A percentile compares a stretch with the other conserved stretches of the same genome.
Evolutionary conservation across 2,113 vertebrate species (phyloP).

Genomic region (Otis tarda): DNA sequence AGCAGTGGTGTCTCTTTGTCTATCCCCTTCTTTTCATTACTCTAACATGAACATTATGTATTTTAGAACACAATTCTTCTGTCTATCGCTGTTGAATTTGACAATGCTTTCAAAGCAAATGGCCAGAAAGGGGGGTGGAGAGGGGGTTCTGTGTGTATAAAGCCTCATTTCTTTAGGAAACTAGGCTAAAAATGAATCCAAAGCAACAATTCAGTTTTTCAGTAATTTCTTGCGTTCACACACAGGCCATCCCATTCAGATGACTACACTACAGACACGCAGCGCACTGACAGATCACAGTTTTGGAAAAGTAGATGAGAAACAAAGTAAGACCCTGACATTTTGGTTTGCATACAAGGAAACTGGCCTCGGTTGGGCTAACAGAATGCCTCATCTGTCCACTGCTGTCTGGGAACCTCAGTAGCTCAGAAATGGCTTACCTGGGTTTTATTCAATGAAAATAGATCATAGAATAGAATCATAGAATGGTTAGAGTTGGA

Average conservation of each 20-base stretch:
- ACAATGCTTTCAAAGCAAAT: not conserved
- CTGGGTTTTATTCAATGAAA: not conserved
- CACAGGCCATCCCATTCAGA: not conserved
- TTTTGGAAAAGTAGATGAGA: not conserved
- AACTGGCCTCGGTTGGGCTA: not conserved
- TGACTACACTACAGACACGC: not conserved
- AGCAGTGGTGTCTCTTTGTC: not conserved
- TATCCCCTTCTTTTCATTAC: not conserved
- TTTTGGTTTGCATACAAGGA: not conserved
- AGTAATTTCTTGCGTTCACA: not conserved
- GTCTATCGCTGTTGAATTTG: not conserved
- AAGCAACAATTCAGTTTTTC: not conserved
- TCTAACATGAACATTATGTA: not conserved
- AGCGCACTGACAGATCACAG: not conserved
- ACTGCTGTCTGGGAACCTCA: not conserved
- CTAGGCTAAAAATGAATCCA: not conserved
- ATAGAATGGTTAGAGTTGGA: too few species aligned
- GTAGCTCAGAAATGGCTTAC: not conserved
- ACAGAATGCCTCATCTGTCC: not conserved
- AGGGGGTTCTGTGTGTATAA: not conserved
- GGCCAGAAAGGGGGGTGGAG: rapidly evolving
- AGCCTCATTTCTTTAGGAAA: not conserved
- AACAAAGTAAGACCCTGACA: not conserved
- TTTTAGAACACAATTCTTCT: not conserved
- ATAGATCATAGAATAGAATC: too few species aligned